Percentiles rank a stretch among this genome's conserved stretches.
Conservation (phyloP, 64 coral and sea anemone genomes). For the Actinia equina region DNA sequence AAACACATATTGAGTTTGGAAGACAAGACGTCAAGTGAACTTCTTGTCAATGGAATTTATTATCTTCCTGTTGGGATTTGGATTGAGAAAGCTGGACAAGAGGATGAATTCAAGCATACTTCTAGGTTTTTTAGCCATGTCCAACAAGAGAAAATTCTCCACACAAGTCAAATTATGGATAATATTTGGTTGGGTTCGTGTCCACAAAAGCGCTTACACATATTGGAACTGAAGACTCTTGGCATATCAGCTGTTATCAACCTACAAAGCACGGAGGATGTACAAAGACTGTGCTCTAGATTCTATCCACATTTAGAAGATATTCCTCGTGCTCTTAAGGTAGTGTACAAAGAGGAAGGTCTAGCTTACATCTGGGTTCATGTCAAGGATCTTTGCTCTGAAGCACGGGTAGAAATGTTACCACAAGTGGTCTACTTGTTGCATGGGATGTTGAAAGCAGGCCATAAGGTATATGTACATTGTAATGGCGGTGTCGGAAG, state of each 20-base stretch:
- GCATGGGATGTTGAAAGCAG: constrained; percentile 11
- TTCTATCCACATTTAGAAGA: background rate
- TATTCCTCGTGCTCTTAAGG: background rate
- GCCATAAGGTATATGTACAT: constrained; percentile 23
- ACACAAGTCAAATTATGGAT: constrained; percentile 13
- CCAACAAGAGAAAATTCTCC: background rate
- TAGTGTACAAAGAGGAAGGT: constrained; percentile 31
- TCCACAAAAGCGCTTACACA: background rate
- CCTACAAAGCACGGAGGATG: constrained; percentile 13
- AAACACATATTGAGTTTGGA: constrained; percentile 8
- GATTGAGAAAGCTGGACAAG: constrained; percentile 26
- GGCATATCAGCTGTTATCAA: constrained; percentile 20
- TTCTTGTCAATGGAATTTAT: constrained; percentile 17
- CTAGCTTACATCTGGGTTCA: constrained; percentile 18
- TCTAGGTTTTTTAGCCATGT: constrained; percentile 5
- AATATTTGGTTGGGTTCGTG: constrained; percentile 21
- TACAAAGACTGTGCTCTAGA: constrained; percentile 8
- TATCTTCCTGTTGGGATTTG: constrained; percentile 28
- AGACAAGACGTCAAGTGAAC: constrained; percentile 11
- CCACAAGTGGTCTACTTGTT: constrained; percentile 24
- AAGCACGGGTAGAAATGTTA: background rate
- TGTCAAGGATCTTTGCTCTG: background rate
- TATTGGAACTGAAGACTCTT: constrained; percentile 5
- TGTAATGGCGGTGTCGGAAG: constrained; percentile 24
- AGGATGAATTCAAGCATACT: constrained; percentile 25